Base-by-base conservation (phyloP, 2,888 invertebrate species). In the Uropetala carovei region DNA sequence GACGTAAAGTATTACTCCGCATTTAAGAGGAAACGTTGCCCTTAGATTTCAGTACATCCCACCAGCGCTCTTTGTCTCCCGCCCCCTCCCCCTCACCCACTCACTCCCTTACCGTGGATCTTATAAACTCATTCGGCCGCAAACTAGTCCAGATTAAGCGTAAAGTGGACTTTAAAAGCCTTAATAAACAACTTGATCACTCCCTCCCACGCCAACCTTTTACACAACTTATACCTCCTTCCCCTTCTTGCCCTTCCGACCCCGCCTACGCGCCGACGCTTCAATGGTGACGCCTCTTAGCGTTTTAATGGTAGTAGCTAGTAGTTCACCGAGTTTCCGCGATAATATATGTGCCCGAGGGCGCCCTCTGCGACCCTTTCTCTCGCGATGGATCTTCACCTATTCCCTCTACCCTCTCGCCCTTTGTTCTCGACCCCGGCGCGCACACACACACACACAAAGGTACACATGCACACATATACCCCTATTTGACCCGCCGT, bases 161-260 rank as follows among this genome's bases (percentile, higher is more conserved):
- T 75, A 75, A 75, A 75, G 75, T 11, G 75, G 75, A 22, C 75
- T 8, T 27, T 75, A 75, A 75, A 75, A 75, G 75, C 75, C 75
- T 75, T 75, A 75, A 75, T 75, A 75, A 75, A 75, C 75, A 75
- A 75, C 75, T 75, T 27, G 75, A 75, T 75, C 75, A 75, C 27
- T 43, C 27, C 75, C 68, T 64, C 64, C 64, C 43, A 43, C 5
- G 43, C 43, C 75, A 75, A n/a, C 75, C 75, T 75, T 75, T 75
- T 9, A 13, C 13, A 27, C 10, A 75, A 68, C n/a, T n/a, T 68
- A 68, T 10, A 27, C 22, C 27, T 27, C 75, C 7, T n/a, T 75
- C n/a, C 75, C 10, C 13, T 9, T 75, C 75, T 60, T 60, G 10
- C 11, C 27, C 11, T 43, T 5, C 43, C 43, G 43, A 43, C 43